Evolutionary conservation across 2,113 vertebrate genomes (phyloP), one percentile per base, ranked within the genome.

Genomic region (Proterorhinus semilunaris): DNA sequence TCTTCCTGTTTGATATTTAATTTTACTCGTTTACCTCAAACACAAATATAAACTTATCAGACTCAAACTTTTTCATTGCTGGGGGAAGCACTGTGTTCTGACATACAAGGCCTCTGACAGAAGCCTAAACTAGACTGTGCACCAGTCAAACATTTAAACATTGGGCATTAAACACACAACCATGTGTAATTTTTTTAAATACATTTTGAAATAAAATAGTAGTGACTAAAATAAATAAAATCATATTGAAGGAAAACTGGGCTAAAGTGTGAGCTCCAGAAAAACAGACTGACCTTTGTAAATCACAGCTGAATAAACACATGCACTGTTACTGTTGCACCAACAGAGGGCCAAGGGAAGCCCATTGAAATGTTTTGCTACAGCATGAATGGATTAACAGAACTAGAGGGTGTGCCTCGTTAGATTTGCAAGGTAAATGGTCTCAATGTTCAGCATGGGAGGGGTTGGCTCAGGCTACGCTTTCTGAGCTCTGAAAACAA

Each of bases 391-490:
- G 15, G 27, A 75, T 54, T 4, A 47, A 47, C 21, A 55, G 81
- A 71, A 13, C 12, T 64, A 54, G 27, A 66, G 83, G 90, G 90
- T 82, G 90, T 80, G 90, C 84, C 11, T 45, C 12, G n/a, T 8
- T 65, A 65, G 0, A 15, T 82, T 79, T 85, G 74, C 69, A 82
- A 89, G 83, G 83, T 88, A 78, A 87, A 86, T 54, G 67, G 48
- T 71, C 62, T 45, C 69, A 68, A 43, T 86, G 78, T 88, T 80
- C 8, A 5, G 27, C 6, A 44, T 10, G 7, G 10, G 45, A 7
- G n/a, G 4, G 6, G 44, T 48, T 63, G 15, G 1, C 8, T 42
- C 3, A 8, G 36, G 5, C 42, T n/a, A n/a, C 11, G 44, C 48
- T 47, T 5, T 10, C 27, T 5, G 4, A 27, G 27, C 17, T 27